Base-by-base conservation (phyloP, 2,888 invertebrate species). In the Dynastes grantii region DNA sequence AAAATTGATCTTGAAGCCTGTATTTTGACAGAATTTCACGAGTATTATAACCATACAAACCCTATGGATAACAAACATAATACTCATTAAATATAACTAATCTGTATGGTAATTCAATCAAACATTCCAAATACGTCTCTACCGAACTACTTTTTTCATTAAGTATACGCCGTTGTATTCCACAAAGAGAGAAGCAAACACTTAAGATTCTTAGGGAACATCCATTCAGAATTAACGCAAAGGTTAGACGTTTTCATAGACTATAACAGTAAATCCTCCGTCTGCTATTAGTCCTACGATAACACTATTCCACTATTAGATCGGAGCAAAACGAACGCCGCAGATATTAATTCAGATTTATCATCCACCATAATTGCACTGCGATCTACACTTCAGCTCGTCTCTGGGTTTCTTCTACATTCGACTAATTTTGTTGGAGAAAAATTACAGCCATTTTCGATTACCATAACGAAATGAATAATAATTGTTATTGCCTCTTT, bases 271-370 rank as follows among this genome's bases (percentile, higher is more conserved):
- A 68, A 68, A 68, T 68, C 40, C 29, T 29, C 49, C 68, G 29
- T 51, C 49, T 51, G 51, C 51, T 68, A 51, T 51, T 51, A 68
- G 68, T 68, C 68, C 29, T 51, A 22, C 68, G 45, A 68, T 51
- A 68, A 51, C 68, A 49, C 51, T 29, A 29, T 51, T 68, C 51
- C 6, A 51, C 68, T n/a, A 51, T 29, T 51, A 51, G 27, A 9
- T 58, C 1, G 22, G 27, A 49, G 51, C 51, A 68, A 51, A 68
- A 68, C 27, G 68, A 68, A 68, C 68, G 51, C 22, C n/a, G 29
- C 68, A 51, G 51, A 63, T 63, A 63, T 63, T 63, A 63, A 51
- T 68, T 68, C 29, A 68, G 16, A 68, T 68, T 68, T 68, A 68
- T 51, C 49, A 27, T 68, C 68, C 11, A 51, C 49, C 40, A 68